Base-by-base conservation (phyloP, 2,113 vertebrate genomes). In the Forbesichthys papilliferus region DNA sequence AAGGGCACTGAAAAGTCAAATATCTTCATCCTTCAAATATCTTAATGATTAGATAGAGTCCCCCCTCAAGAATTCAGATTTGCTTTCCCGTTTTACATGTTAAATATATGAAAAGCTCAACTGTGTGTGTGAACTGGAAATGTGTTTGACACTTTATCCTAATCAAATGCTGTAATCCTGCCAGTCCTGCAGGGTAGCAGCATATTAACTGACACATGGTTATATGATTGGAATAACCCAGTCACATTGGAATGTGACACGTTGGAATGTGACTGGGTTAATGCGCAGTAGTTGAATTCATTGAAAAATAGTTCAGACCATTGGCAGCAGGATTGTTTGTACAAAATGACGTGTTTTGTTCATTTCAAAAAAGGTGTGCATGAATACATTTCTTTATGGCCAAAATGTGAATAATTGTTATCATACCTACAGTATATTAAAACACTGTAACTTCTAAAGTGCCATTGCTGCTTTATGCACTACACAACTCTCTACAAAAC, bases 1-100 rank as follows among this genome's bases (percentile, higher is more conserved):
- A 63, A 62, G 53, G 46, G 46, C 8, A 33, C n/a, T 69, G 9
- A 66, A 55, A 18, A 27, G 11, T 49, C 34, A 70, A 8, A 36
- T 10, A 36, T 20, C 55, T 57, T 3, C 55, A 27, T 27, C 27
- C 27, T 27, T 27, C 27, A 27, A 27, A 27, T 27, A 27, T 27
- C 9, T 57, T 27, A 10, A 27, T 52, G 3, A 52, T 20, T 27
- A 2, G 16, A 56, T 1, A 11, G 1, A 20, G 55, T 5, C 4
- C 55, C 36, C 3, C 7, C 36, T 42, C 36, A 42, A 42, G 36
- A 42, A 42, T 42, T 42, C 36, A 42, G 5, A 42, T 42, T 42
- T 6, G 36, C 7, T 42, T 42, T 42, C 4, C 36, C 36, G 36
- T 42, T 42, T 42, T 42, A 42, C 36, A 5, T 54, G 27, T 27